These are phyloP conservation scores for Cinara cedri DNA, from an alignment of 2,888 invertebrate genomes.

Conservation along the genomic window DNA sequence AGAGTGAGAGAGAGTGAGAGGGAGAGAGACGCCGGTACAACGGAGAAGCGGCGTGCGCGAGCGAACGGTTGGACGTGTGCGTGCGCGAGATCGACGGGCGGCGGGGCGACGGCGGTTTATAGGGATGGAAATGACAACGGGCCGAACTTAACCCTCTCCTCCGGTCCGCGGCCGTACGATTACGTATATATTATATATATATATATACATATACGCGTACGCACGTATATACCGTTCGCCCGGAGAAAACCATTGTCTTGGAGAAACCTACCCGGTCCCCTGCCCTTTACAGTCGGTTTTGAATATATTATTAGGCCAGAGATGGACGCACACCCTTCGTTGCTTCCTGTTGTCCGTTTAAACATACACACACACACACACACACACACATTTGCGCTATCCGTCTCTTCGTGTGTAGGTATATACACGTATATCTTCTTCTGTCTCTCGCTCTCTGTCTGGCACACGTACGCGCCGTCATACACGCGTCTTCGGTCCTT, in stretches of 20 bases:
- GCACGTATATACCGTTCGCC: not conserved
- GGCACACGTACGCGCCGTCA: too few species aligned
- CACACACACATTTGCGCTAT: constrained; percentile 25
- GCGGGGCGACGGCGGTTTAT: constrained; percentile 24
- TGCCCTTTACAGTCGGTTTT: constrained; percentile 53
- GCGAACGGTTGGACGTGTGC: constrained; percentile 1
- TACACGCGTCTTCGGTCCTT: not conserved
- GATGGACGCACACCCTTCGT: constrained; percentile 52
- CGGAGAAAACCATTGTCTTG: constrained; percentile 53
- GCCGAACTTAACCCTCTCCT: constrained; percentile 52
- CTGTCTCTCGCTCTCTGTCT: not conserved
- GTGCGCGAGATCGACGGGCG: not conserved
- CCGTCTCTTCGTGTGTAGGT: not conserved
- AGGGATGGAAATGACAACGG: constrained; percentile 57
- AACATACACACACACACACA: constrained; percentile 40
- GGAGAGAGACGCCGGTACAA: not conserved
- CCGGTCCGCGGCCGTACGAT: not conserved
- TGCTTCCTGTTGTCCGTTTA: constrained; percentile 54
- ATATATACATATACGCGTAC: too few species aligned
- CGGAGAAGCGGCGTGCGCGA: not conserved
- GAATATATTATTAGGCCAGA: constrained; percentile 56
- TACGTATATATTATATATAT: too few species aligned
- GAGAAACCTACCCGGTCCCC: constrained; percentile 46
- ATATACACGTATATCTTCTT: not conserved
- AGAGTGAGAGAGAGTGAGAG: not conserved